A percentile compares a stretch with the other conserved stretches of the same genome.
These are phyloP conservation scores for Anguilla marmorata DNA, from an alignment of 2,797 vertebrate genomes.

Conservation along the genomic window DNA sequence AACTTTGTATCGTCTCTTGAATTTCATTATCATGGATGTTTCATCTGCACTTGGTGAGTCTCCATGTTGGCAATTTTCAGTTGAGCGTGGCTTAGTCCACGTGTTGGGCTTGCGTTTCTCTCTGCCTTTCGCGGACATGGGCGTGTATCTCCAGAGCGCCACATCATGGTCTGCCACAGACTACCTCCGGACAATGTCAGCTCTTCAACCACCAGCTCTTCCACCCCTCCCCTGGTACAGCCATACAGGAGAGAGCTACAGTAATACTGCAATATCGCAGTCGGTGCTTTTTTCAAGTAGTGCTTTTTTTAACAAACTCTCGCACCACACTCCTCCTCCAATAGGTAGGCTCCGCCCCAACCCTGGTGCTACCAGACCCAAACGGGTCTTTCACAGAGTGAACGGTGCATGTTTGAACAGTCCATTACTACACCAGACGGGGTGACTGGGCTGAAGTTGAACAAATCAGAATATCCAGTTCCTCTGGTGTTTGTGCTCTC, in stretches of 20 bases:
- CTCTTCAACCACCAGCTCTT: conserved; percentile 36
- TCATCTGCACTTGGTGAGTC: conserved; percentile 15
- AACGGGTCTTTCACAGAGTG: conserved; percentile 58
- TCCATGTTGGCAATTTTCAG: neutral
- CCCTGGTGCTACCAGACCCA: conserved; percentile 57
- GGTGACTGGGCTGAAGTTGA: conserved; percentile 65
- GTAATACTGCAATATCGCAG: conserved; percentile 39
- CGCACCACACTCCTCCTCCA: conserved; percentile 56
- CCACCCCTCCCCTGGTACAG: conserved; percentile 36
- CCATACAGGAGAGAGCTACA: conserved; percentile 17
- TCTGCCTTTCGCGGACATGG: conserved; percentile 22
- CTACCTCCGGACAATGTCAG: conserved; percentile 68
- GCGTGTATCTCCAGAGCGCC: conserved; percentile 50
- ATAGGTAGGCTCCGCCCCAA: conserved; percentile 46
- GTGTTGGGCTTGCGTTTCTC: neutral
- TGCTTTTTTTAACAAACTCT: conserved; percentile 51
- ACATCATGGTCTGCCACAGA: conserved; percentile 57
- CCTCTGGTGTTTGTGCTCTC: conserved; percentile 65
- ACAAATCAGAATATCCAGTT: conserved; percentile 58
- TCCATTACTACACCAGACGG: conserved; percentile 45
- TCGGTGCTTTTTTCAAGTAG: conserved; percentile 59
- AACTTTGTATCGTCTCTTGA: conserved; percentile 15
- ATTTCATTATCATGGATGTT: conserved; percentile 18
- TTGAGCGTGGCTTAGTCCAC: neutral
- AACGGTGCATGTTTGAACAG: conserved; percentile 53